Evolutionary conservation across 2,888 invertebrate genomes (phyloP), one percentile per base, ranked within the genome.

Genomic region (Caenorhabditis sp.): DNA sequence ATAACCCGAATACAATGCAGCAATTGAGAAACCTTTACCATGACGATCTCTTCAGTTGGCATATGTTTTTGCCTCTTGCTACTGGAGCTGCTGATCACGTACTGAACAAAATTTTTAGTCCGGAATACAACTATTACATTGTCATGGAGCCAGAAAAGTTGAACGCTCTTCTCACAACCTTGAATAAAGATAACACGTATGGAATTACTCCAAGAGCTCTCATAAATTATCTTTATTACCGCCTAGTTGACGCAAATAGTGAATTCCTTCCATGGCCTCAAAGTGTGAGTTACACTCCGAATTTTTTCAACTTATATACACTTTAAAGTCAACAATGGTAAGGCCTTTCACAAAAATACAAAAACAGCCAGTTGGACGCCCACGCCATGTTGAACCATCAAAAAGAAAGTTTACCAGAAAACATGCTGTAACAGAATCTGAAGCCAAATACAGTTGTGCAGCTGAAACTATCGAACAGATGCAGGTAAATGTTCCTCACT

Each of bases 141-240:
- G 70, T 82, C 2, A 80, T 86, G 81, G 86, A 86, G 55, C 76
- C 79, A 24, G 71, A n/a, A 13, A 77, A 79, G 69, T 60, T 86
- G 24, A 56, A 80, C 37, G 32, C 67, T 44, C 62, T 79, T 18
- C 26, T 68, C 40, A 18, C n/a, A 8, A 50, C 35, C 22, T 50
- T 79, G 6, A 40, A 53, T 1, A 62, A 35, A 9, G 40, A 51
- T 2, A 83, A 83, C 50, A 26, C 51, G 20, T 74, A 72, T 26
- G 69, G 72, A 11, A 83, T 88, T 69, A 84, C 81, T 8, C 82
- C 86, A 13, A 56, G 82, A 26, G 35, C 74, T 24, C 28, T 88
- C 11, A 55, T 85, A 72, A 86, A 88, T 69, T 88, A 88, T 47
- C 56, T 87, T 44, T 86, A 82, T 69, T 88, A 85, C 60, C 80